Base-by-base conservation (phyloP, 1,140 invertebrate species). In the Kradibia gibbosae region DNA sequence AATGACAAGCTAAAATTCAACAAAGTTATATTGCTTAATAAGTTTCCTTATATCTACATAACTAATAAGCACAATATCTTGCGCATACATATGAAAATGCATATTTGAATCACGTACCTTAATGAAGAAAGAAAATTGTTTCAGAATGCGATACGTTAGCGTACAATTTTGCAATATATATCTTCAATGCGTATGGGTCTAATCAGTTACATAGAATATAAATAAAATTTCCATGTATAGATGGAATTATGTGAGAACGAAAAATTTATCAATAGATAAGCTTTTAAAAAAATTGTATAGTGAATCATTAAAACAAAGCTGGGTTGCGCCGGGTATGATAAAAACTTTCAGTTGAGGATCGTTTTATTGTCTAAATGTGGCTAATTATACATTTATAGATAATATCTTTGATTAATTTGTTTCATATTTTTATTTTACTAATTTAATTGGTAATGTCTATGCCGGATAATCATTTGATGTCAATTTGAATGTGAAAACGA, bases 81-180 rank as follows among this genome's bases (percentile, higher is more conserved):
- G 4, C 28, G 34, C 28, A 2, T 48, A 50, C 50, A n/a, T 36
- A 11, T 13, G 39, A 65, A 53, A 7, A 31, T 7, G 57, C 57
- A 15, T 25, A 31, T 57, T 17, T n/a, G n/a, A n/a, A 34, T 78
- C 76, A 31, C 67, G 65, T 79, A 36, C 45, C 31, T 48, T 25
- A 74, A 55, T 60, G 72, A 75, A 70, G 79, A 48, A 60, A 75
- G 79, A 81, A 81, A 81, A 76, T 81, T 53, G 42, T 62, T 70
- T 75, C 57, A 36, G 72, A 55, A 81, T 75, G 62, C 72, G 72
- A 53, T 73, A 62, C 42, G 67, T 42, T 25, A 60, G 34, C 20
- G 55, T 39, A 42, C 31, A 31, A 42, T 39, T 57, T 39, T 57
- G 53, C 22, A 60, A 75, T 20, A 75, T 31, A 45, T n/a, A 17